These are phyloP conservation scores for Lasioglossum malachurum DNA, from an alignment of 2,888 invertebrate species.

Conservation along the genomic window DNA sequence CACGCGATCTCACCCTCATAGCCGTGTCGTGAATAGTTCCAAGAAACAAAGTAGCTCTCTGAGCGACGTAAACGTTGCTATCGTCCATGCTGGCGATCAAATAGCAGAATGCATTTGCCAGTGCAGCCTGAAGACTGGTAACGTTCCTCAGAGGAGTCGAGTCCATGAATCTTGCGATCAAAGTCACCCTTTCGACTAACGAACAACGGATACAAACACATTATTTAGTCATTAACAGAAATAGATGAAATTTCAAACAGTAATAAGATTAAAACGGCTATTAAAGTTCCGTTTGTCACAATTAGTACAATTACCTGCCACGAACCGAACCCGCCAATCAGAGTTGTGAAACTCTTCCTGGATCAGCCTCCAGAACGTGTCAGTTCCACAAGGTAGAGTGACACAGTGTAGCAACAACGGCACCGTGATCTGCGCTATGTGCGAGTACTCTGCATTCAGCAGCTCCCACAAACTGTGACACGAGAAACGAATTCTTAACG, in stretches of 20 bases:
- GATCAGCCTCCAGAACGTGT: slow-evolving; percentile 98
- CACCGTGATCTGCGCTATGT: slow-evolving; percentile 96
- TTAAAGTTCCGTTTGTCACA: no score
- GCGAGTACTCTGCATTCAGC: slow-evolving; percentile 96
- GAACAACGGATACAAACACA: neutral
- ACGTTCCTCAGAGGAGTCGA: slow-evolving; percentile 94
- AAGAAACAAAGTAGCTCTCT: slow-evolving; percentile 95
- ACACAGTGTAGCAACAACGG: slow-evolving; percentile 98
- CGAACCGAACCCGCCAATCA: slow-evolving; percentile 96
- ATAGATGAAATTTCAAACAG: no score
- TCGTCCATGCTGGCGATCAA: slow-evolving; percentile 98
- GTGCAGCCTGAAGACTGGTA: slow-evolving; percentile 94
- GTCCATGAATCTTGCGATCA: slow-evolving; percentile 97
- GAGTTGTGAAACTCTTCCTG: slow-evolving; percentile 96
- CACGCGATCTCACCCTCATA: slow-evolving; percentile 88
- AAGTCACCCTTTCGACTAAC: slow-evolving; percentile 96
- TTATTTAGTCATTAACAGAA: neutral
- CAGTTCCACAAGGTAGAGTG: slow-evolving; percentile 96
- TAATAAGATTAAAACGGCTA: no score
- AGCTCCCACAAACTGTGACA: slow-evolving; percentile 94
- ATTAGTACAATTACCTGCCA: slow-evolving; percentile 87
- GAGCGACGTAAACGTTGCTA: slow-evolving; percentile 97
- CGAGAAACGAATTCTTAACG: neutral
- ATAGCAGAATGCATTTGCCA: slow-evolving; percentile 99
- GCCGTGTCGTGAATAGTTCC: slow-evolving; percentile 97